Percentiles rank a stretch among this genome's conserved stretches.
phyloP scores from a whole-genome alignment of 2,888 invertebrate species.

The Sphecodes monilicornis region DNA sequence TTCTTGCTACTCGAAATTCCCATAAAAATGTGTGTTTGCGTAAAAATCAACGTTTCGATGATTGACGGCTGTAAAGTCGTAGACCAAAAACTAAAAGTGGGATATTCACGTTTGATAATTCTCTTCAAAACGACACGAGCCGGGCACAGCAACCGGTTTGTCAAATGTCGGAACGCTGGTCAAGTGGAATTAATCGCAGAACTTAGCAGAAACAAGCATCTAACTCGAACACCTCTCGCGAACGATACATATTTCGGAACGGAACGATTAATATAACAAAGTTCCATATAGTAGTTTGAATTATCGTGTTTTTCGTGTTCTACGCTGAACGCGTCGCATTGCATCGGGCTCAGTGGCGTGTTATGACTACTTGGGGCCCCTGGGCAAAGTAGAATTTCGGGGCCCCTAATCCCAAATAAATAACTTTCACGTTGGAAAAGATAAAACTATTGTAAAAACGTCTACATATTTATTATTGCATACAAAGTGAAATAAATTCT shows the following conservation, averaged over 20 bases:
- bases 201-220: background rate
- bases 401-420: too few relatives aligned
- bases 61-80: background rate
- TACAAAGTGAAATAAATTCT: too few relatives aligned
- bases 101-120: background rate
- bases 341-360: background rate
- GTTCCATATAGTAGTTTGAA: background rate
- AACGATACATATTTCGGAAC: background rate
- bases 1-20: background rate
- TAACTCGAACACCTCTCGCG: background rate
- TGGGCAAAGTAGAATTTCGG: too few relatives aligned
- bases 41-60: background rate
- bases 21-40: background rate
- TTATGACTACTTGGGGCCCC: too few relatives aligned
- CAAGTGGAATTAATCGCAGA: background rate
- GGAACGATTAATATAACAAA: constrained; percentile 1
- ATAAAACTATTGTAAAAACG: too few relatives aligned
- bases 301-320: constrained; percentile 2
- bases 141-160: background rate
- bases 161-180: background rate
- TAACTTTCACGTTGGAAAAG: too few relatives aligned
- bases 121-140: background rate
- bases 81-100: background rate
- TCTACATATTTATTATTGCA: too few relatives aligned
- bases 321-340: background rate